Evolutionary conservation across 2,797 vertebrate genomes (phyloP).

Genomic region (Rhinophrynus dorsalis): DNA sequence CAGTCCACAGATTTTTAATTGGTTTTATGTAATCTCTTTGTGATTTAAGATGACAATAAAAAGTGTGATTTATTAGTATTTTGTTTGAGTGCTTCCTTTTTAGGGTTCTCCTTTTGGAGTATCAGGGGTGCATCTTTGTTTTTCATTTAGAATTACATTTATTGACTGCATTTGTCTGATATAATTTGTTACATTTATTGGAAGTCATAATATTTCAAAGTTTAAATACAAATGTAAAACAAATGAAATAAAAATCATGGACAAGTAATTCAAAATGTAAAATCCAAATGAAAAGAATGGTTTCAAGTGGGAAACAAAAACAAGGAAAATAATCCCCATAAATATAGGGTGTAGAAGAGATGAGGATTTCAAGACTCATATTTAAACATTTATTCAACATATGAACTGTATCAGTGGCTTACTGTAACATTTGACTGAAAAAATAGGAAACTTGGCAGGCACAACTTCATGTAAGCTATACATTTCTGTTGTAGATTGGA

Average conservation of each 20-base stretch:
- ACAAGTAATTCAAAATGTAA: too few species aligned
- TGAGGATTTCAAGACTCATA: background rate
- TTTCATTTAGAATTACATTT: too few species aligned
- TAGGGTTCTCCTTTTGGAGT: too few species aligned
- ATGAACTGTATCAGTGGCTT: background rate
- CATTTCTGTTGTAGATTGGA: constrained; percentile 1
- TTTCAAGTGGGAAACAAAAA: background rate
- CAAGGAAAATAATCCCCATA: background rate
- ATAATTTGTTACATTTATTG: background rate
- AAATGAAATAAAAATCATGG: too few species aligned
- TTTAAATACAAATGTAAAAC: too few species aligned
- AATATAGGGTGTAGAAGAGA: background rate
- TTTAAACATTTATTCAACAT: constrained; percentile 6
- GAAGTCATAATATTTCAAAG: background rate
- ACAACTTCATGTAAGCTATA: constrained; percentile 7
- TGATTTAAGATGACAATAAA: too few species aligned
- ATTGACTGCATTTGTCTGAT: background rate
- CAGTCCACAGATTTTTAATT: too few species aligned
- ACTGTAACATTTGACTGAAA: constrained; percentile 10
- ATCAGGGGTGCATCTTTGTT: too few species aligned
- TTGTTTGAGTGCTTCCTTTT: too few species aligned
- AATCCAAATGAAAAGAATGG: background rate
- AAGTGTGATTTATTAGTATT: too few species aligned
- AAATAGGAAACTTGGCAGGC: constrained; percentile 30
- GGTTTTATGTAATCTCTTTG: too few species aligned